These are phyloP conservation scores for Fundulus diaphanus DNA, from an alignment of 2,797 vertebrate species.

Conservation along the genomic window DNA sequence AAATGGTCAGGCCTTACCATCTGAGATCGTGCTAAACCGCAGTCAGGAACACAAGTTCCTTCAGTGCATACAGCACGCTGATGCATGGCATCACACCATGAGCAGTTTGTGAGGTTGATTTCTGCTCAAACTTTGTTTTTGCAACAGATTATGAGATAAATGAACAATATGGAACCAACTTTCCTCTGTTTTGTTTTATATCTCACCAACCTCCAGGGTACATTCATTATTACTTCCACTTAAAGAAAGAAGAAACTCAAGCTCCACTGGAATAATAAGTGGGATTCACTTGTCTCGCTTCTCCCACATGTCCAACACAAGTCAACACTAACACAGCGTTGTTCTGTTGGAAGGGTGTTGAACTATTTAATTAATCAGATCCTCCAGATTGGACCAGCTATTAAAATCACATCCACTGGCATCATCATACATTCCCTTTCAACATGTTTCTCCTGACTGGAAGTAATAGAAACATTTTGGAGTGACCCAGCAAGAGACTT, in stretches of 20 bases:
- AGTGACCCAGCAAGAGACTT: too few species aligned
- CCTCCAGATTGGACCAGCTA: not conserved
- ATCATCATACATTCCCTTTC: not conserved
- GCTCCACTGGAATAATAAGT: not conserved
- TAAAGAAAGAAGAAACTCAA: not conserved
- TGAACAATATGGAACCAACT: not conserved
- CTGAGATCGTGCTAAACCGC: conserved; percentile 17
- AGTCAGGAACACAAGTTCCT: conserved; percentile 2
- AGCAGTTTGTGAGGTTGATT: not conserved
- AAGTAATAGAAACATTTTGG: too few species aligned
- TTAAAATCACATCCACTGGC: not conserved
- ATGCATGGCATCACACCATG: not conserved
- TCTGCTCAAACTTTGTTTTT: conserved; percentile 10
- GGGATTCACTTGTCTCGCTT: not conserved
- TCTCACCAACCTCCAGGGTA: not conserved
- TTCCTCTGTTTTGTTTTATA: conserved; percentile 1
- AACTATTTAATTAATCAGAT: not conserved
- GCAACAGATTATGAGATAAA: not conserved
- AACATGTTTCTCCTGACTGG: not conserved
- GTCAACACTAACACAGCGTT: not conserved
- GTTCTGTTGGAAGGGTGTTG: not conserved
- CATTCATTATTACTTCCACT: conserved; percentile 37
- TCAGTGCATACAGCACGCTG: not conserved
- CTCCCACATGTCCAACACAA: not conserved
- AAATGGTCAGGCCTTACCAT: conserved; percentile 46